These are phyloP conservation scores for Sula dactylatra DNA, from an alignment of 2,113 vertebrate genomes.

Conservation along the genomic window DNA sequence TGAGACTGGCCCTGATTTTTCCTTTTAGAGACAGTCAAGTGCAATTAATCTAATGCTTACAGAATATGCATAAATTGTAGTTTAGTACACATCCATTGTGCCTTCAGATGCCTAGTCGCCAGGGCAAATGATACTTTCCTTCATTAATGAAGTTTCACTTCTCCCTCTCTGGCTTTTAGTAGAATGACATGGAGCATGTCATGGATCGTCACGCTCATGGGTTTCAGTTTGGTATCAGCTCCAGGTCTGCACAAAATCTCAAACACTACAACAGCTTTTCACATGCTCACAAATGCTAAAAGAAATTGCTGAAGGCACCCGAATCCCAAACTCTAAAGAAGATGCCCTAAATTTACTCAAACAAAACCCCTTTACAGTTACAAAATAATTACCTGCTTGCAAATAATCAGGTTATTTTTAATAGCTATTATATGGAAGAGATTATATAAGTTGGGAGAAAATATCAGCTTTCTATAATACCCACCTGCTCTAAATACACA, in stretches of 20 bases:
- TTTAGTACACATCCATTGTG: neutral
- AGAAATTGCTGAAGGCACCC: constrained; percentile 17
- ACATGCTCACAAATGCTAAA: neutral
- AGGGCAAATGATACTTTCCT: neutral
- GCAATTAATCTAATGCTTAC: neutral
- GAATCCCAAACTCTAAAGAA: neutral
- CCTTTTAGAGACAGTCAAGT: neutral
- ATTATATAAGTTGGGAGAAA: neutral
- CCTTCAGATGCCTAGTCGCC: neutral
- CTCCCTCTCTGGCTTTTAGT: neutral
- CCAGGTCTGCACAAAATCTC: constrained; percentile 1
- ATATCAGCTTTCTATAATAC: constrained; percentile 6
- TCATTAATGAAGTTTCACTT: neutral
- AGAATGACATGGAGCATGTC: constrained; percentile 41
- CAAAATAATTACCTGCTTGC: constrained; percentile 33
- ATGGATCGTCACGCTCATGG: neutral
- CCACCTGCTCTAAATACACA: constrained; percentile 23
- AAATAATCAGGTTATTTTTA: constrained; percentile 12
- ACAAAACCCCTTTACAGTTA: neutral
- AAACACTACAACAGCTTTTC: neutral
- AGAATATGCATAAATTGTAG: neutral
- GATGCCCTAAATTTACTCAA: neutral
- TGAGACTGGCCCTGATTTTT: neutral
- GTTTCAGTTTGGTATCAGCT: neutral
- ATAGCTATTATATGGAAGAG: neutral